Conservation (phyloP, 2,888 invertebrate species). For the Thymelicus sylvestris region DNA sequence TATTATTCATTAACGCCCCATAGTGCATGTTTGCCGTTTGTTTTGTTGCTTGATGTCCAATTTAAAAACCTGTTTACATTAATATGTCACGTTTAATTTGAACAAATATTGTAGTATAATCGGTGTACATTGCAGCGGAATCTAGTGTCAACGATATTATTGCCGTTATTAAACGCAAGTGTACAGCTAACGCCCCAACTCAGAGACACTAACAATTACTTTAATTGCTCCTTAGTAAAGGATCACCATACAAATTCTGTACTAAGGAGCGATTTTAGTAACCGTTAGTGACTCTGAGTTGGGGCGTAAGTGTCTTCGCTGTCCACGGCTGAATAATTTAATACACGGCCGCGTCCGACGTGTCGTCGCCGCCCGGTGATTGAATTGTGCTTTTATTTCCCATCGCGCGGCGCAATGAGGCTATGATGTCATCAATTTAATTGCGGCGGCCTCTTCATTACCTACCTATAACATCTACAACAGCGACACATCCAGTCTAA, state of each 20-base stretch:
- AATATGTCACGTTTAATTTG: conserved; percentile 10
- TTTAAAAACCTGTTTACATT: conserved; percentile 5
- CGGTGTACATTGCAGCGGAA: neutral
- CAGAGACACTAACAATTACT: too few relatives aligned
- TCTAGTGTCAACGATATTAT: conserved; percentile 2
- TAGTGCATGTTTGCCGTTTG: conserved; percentile 9
- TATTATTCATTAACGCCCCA: conserved; percentile 22
- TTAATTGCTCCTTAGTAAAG: too few relatives aligned
- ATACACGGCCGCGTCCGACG: conserved; percentile 21
- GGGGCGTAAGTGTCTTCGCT: conserved; percentile 18
- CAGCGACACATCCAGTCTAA: neutral
- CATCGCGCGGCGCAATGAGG: conserved; percentile 64
- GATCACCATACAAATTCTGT: too few relatives aligned
- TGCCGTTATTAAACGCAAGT: conserved; percentile 15
- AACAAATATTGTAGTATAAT: conserved; percentile 10
- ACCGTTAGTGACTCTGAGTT: too few relatives aligned
- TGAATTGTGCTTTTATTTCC: conserved; percentile 77
- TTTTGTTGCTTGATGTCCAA: conserved; percentile 1
- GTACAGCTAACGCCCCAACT: too few relatives aligned
- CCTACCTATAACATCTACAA: conserved; percentile 53
- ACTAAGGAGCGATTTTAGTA: too few relatives aligned
- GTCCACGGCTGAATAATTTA: conserved; percentile 25
- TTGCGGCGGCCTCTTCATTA: conserved; percentile 74
- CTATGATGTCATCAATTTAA: conserved; percentile 81
- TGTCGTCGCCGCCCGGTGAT: conserved; percentile 58